Conservation (phyloP, 2,113 vertebrate genomes). For the Crotalus tigris region DNA sequence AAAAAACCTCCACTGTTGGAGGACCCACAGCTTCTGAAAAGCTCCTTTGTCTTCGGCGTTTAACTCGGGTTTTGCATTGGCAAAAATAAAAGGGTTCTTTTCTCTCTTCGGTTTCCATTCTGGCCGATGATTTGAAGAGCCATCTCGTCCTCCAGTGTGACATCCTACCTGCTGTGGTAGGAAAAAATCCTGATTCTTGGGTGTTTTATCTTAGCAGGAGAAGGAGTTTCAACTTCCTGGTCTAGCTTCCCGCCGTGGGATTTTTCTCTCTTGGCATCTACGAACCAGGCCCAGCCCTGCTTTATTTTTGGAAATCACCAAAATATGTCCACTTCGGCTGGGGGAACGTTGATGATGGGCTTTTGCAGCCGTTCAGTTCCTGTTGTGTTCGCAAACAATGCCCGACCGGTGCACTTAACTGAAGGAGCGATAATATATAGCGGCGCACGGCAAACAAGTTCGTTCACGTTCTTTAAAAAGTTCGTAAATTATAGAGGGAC, state of each 20-base stretch:
- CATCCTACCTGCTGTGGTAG: not conserved
- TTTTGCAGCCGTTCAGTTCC: not conserved
- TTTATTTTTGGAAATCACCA: not conserved
- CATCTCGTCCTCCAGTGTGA: conserved; percentile 31
- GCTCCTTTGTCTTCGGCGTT: no score
- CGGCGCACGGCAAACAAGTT: conserved; percentile 42
- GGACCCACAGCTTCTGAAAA: no score
- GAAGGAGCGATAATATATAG: not conserved
- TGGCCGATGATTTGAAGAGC: not conserved
- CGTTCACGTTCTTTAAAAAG: conserved; percentile 34
- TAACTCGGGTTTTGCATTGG: no score
- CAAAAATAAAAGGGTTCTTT: not conserved
- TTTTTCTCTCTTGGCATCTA: not conserved
- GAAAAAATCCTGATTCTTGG: not conserved
- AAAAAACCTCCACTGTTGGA: no score
- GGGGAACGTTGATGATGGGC: not conserved
- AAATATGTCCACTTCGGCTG: not conserved
- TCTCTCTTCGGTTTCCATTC: not conserved
- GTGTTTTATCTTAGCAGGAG: not conserved
- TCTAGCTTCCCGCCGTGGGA: not conserved
- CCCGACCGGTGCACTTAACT: not conserved
- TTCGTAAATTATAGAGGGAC: conserved; percentile 45
- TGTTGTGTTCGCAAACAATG: not conserved
- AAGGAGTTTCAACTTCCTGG: not conserved
- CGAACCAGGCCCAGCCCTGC: not conserved